Evolutionary conservation across 1,140 invertebrate genomes (phyloP), one percentile per base, ranked within the genome.

Genomic region (Drosophila seguyi): DNA sequence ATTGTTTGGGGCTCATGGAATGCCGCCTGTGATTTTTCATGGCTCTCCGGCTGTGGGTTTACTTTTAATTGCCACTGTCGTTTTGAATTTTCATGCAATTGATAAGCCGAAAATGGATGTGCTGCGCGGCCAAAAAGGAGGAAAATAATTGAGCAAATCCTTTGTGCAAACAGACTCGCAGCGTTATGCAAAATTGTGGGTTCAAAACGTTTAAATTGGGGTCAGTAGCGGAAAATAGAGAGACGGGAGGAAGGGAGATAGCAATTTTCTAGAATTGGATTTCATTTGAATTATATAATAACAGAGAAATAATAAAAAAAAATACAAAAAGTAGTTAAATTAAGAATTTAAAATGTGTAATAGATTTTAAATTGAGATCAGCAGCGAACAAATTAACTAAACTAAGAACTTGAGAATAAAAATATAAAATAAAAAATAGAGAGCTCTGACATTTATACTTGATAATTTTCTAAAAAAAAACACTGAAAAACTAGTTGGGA

Each of bases 11-110:
- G 31, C 29, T 20, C 18, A 14, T 13, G 27, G 47, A 29, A 48
- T 50, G 48, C 56, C 59, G 56, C 39, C 59, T 45, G 78, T 79
- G 65, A 83, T 88, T 81, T 90, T 75, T 71, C 80, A 81, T 82
- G 55, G 60, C 39, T 61, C 44, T 53, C 42, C 36, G 34, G 13
- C 29, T 10, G 45, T 39, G 45, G 45, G 58, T 65, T 75, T 60
- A 69, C 82, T 81, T 74, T 74, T 86, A 86, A 86, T 86, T 86
- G 82, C 69, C 82, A 62, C 75, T 77, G 63, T 77, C 72, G 56
- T 47, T 52, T 62, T 47, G 65, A 48, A 67, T 82, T 82, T 68
- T 62, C 56, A 47, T 63, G 65, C 47, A 78, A 80, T 80, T 83
- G 63, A 79, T 77, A 77, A 77, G 73, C 74, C 56, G 75, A 71